Percentiles rank a stretch among this genome's conserved stretches.
Evolutionary conservation across 2,888 invertebrate genomes (phyloP).

Genomic region (Phasia obesa): DNA sequence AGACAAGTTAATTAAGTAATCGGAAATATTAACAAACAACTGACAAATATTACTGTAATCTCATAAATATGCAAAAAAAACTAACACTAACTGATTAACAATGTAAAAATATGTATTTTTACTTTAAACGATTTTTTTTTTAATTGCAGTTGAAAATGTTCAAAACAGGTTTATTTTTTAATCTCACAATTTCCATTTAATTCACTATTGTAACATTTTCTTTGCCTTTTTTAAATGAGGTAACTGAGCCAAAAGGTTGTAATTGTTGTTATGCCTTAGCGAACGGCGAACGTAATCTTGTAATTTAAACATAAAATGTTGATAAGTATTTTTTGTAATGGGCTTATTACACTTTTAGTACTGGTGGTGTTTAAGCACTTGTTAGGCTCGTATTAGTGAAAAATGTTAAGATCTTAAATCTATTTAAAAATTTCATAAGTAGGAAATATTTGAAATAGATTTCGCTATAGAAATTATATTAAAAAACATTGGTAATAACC

Average conservation of each 20-base stretch:
- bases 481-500: too few species aligned
- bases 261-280: slow-evolving; percentile 11
- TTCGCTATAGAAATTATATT: too few species aligned
- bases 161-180: neutral
- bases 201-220: slow-evolving; percentile 21
- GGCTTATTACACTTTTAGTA: neutral
- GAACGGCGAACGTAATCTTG: slow-evolving; percentile 22
- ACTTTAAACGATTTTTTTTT: neutral
- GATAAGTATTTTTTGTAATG: neutral
- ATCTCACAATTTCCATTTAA: slow-evolving; percentile 8
- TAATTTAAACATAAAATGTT: neutral
- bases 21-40: too few species aligned
- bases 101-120: neutral
- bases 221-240: slow-evolving; percentile 22
- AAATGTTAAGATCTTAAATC: neutral
- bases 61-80: too few species aligned
- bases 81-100: neutral
- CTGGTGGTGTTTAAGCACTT: neutral
- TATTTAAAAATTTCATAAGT: too few species aligned
- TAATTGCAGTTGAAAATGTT: too few species aligned
- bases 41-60: too few species aligned
- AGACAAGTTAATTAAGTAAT: too few species aligned
- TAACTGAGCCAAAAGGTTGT: slow-evolving; percentile 30
- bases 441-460: too few species aligned
- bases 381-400: neutral